phyloP scores from a whole-genome alignment of 2,888 invertebrate genomes.

The Malthinus seriepunctatus region DNA sequence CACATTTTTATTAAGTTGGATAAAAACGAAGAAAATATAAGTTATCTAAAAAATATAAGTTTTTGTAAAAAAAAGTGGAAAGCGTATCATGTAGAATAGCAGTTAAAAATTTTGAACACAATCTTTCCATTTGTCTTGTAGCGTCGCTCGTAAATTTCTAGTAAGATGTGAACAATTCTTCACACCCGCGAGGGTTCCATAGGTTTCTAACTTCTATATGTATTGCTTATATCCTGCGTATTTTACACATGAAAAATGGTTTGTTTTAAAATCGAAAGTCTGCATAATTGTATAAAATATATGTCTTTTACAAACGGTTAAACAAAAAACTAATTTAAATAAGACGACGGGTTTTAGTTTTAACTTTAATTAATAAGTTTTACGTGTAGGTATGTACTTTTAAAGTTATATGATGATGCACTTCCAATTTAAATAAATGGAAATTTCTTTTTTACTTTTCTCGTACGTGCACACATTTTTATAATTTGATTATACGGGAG shows the following conservation, averaged over 20 bases:
- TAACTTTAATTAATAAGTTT: too few species aligned
- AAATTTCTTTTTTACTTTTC: too few species aligned
- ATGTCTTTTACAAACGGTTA: too few species aligned
- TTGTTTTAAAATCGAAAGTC: not conserved
- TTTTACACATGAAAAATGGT: constrained; percentile 6
- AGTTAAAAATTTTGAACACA: constrained; percentile 80
- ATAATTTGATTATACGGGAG: too few species aligned
- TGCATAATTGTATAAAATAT: too few species aligned
- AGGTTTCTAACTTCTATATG: constrained; percentile 28
- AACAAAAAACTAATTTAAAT: too few species aligned
- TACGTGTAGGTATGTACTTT: too few species aligned
- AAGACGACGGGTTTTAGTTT: too few species aligned
- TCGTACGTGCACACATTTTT: too few species aligned
- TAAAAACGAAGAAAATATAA: constrained; percentile 1
- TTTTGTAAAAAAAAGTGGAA: constrained; percentile 10
- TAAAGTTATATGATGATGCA: too few species aligned
- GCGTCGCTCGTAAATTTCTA: constrained; percentile 74
- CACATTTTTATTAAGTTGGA: not conserved
- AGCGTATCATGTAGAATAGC: constrained; percentile 59
- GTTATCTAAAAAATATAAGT: constrained; percentile 11
- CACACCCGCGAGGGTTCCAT: constrained; percentile 38
- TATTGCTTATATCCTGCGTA: constrained; percentile 26
- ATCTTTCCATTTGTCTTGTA: constrained; percentile 78
- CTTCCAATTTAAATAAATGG: too few species aligned
- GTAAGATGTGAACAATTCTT: constrained; percentile 63